Conservation (phyloP, 2,797 vertebrate species). For the Lepus oiostolus region DNA sequence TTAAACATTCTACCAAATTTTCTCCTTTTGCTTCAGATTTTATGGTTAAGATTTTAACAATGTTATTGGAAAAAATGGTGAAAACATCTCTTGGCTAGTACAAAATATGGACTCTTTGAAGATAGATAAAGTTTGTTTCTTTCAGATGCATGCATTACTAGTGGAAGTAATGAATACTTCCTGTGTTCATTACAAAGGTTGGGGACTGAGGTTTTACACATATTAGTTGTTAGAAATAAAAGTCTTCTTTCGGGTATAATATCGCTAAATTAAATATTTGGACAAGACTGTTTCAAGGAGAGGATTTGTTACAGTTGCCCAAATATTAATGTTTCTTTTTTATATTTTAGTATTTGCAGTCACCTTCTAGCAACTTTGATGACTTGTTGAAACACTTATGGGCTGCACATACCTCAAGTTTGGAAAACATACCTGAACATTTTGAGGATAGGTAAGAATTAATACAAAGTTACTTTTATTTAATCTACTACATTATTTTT, state of each 20-base stretch:
- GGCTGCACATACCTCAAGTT: conserved; percentile 88
- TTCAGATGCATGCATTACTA: no score
- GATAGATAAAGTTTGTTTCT: no score
- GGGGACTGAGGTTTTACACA: not conserved
- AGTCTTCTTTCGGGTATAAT: not conserved
- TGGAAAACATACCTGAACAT: conserved; percentile 49
- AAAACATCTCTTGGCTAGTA: no score
- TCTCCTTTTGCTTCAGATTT: no score
- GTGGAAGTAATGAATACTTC: no score
- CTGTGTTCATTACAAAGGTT: no score
- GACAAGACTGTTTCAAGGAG: not conserved
- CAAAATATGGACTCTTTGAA: no score
- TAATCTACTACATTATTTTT: not conserved
- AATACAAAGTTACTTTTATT: not conserved
- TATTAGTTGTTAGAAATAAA: conserved; percentile 20
- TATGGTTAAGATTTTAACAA: no score
- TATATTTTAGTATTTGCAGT: conserved; percentile 87
- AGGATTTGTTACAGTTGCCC: not conserved
- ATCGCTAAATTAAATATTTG: conserved; percentile 1
- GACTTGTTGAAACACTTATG: conserved; percentile 89
- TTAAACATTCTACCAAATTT: no score
- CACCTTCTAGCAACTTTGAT: conserved; percentile 85
- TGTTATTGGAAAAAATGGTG: no score
- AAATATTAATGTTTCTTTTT: conserved; percentile 2
- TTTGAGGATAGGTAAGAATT: conserved; percentile 86